A percentile compares a stretch with the other conserved stretches of the same genome.
phyloP scores from a whole-genome alignment of 2,113 vertebrate genomes.

The Salvelinus alpinus region DNA sequence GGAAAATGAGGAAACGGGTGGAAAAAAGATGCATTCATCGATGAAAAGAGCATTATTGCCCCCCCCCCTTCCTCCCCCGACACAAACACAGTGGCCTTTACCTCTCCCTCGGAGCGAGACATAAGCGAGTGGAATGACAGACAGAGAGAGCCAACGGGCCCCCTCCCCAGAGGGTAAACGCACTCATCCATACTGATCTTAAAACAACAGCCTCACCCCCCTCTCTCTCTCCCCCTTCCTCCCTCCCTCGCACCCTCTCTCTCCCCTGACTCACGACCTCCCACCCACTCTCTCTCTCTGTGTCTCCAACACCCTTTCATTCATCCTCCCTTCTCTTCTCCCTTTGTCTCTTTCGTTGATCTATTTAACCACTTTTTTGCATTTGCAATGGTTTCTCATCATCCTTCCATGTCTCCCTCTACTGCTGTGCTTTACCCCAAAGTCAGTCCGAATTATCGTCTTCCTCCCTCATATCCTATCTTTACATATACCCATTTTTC shows the following conservation, averaged over 20 bases:
- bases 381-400: too few species aligned
- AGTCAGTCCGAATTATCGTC: background rate
- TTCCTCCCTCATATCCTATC: background rate
- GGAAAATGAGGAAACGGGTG: slow-evolving; percentile 35
- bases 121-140: slow-evolving; percentile 70
- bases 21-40: slow-evolving; percentile 58
- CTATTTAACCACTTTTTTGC: too few species aligned
- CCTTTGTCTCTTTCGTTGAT: background rate
- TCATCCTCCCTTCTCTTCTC: slow-evolving; percentile 1
- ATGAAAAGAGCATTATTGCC: slow-evolving; percentile 62
- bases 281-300: slow-evolving; percentile 18
- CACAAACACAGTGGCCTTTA: slow-evolving; percentile 45
- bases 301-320: slow-evolving; percentile 9
- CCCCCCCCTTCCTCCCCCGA: slow-evolving; percentile 30
- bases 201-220: slow-evolving; percentile 73
- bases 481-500: background rate
- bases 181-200: slow-evolving; percentile 79
- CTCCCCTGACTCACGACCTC: background rate
- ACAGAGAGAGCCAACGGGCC: slow-evolving; percentile 65
- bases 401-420: background rate
- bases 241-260: background rate
- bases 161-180: slow-evolving; percentile 63
- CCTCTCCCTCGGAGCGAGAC: slow-evolving; percentile 52
- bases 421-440: background rate
- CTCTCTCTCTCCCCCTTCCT: slow-evolving; percentile 17